Evolutionary conservation across 1,140 invertebrate species (phyloP), one percentile per base, ranked within the genome.

Genomic region (Octopus sinensis): DNA sequence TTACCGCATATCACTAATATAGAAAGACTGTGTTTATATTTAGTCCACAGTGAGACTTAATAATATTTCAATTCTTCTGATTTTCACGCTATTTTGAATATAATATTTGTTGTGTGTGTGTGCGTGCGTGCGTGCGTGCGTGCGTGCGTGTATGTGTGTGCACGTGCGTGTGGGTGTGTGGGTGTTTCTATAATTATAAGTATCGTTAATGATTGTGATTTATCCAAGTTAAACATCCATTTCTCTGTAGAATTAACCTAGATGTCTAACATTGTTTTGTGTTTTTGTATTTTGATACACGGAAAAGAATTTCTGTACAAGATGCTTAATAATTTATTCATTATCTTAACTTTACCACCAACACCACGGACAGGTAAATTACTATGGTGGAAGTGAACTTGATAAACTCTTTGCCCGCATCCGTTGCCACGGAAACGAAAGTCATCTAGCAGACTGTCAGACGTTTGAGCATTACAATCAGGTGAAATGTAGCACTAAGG

Each of bases 371-470:
- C 30, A 84, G 83, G 79, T 56, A n/a, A 43, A 76, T 9, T 23
- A 79, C 12, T 84, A 73, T 81, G 83, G 83, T 53, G 83, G 83
- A 4, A 78, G 53, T 13, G 53, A 82, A 30, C 53, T 79, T 62
- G 80, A 54, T 30, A 84, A 84, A n/a, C 78, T 80, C 13, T 84
- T 79, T 53, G 79, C 80, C 1, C 6, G 51, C 9, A 80, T 84
- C 5, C 71, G 54, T n/a, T 84, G 83, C 62, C 73, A 77, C 10
- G 83, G 83, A 3, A 81, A 43, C 23, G 83, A 84, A 52, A 73
- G 80, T 6, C 77, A 30, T 30, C 10, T 84, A 53, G 68, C 76
- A 1, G 78, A 83, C n/a, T 84, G 83, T 62, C 6, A 79, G 10
- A 81, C 80, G 83, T 62, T 53, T 76, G 83, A 82, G 9, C 80